Evolutionary conservation across 1,140 invertebrate genomes (phyloP).

Genomic region (Thaumetopoea pityocampa): DNA sequence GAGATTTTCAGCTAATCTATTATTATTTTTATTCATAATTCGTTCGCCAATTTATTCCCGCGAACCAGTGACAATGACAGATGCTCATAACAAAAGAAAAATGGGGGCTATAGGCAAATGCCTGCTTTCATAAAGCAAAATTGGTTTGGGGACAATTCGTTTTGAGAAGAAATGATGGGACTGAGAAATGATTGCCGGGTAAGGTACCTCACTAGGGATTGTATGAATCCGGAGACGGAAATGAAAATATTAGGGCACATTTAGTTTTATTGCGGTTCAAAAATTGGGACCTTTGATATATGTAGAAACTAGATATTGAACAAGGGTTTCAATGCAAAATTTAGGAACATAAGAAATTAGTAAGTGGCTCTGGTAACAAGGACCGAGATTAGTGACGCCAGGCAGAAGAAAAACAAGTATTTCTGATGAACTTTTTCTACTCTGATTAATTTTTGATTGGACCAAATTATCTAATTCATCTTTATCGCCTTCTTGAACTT

Average conservation of each 20-base stretch:
- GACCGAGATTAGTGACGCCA: too few relatives aligned
- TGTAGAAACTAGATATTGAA: too few relatives aligned
- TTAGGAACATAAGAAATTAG: too few relatives aligned
- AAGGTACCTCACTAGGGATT: conserved; percentile 13
- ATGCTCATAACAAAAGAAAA: conserved; percentile 55
- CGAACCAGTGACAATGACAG: conserved; percentile 43
- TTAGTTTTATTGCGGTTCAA: conserved; percentile 2
- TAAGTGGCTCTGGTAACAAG: too few relatives aligned
- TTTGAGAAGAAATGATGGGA: conserved; percentile 38
- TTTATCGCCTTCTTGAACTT: too few relatives aligned
- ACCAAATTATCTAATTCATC: too few relatives aligned
- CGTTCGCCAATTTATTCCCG: conserved; percentile 34
- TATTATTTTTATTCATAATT: conserved; percentile 18
- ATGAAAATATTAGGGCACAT: conserved; percentile 7
- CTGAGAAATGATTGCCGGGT: conserved; percentile 49
- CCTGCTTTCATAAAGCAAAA: conserved; percentile 58
- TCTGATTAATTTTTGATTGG: too few relatives aligned
- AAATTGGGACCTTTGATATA: too few relatives aligned
- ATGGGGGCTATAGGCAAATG: conserved; percentile 61
- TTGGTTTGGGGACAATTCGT: conserved; percentile 57
- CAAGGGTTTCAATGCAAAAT: too few relatives aligned
- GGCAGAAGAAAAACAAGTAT: too few relatives aligned
- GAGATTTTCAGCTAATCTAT: too few relatives aligned
- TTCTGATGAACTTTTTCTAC: too few relatives aligned
- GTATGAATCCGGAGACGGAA: conserved; percentile 1